Evolutionary conservation across 2,888 invertebrate genomes (phyloP).

Genomic region (Liposcelis brunnea): DNA sequence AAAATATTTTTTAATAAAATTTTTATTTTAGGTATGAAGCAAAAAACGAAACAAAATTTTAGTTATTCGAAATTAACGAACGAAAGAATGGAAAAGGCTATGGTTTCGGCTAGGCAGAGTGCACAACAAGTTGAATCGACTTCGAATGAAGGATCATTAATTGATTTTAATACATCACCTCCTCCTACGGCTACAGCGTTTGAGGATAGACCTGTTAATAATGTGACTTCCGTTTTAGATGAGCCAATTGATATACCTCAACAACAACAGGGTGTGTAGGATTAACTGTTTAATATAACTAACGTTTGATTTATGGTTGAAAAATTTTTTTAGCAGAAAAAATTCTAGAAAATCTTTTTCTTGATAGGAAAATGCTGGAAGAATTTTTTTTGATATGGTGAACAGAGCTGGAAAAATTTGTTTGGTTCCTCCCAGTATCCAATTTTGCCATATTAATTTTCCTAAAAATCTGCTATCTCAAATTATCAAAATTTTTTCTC

Average conservation of each 20-base stretch:
- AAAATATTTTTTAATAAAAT: too few relatives aligned
- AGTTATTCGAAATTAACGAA: conserved; percentile 69
- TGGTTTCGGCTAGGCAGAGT: neutral
- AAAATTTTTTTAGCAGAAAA: too few relatives aligned
- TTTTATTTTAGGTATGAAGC: too few relatives aligned
- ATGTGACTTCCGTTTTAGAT: conserved; percentile 41
- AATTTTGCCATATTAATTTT: too few relatives aligned
- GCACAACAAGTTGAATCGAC: conserved; percentile 23
- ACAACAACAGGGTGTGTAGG: too few relatives aligned
- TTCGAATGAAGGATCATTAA: conserved; percentile 46
- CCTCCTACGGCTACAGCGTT: conserved; percentile 10
- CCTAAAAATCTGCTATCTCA: too few relatives aligned
- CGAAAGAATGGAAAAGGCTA: conserved; percentile 30
- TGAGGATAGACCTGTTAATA: conserved; percentile 6
- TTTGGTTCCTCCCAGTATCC: too few relatives aligned
- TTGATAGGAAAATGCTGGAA: neutral
- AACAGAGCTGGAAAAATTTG: too few relatives aligned
- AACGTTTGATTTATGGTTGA: neutral
- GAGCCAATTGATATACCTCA: conserved; percentile 47
- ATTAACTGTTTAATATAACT: too few relatives aligned
- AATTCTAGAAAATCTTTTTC: too few relatives aligned
- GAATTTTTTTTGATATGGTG: neutral
- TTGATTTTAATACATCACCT: conserved; percentile 36
- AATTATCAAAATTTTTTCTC: too few relatives aligned
- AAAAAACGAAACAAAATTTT: conserved; percentile 32